phyloP scores from a whole-genome alignment of 2,888 invertebrate species.

The Cephus sareptanus region DNA sequence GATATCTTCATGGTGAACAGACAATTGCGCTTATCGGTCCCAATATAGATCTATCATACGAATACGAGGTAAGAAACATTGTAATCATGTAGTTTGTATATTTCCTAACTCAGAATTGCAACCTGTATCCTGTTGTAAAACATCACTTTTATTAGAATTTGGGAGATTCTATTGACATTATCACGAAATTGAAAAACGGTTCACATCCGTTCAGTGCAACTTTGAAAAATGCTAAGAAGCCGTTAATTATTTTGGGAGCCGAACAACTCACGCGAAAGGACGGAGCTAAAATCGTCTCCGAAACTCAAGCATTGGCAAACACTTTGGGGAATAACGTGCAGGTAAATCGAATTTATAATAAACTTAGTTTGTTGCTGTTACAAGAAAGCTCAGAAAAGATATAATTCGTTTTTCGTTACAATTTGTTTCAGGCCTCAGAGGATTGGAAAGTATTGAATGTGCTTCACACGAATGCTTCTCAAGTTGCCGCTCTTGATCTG shows the following conservation, averaged over 20 bases:
- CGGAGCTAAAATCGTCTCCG: constrained; percentile 80
- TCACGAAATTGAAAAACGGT: constrained; percentile 81
- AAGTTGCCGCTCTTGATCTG: constrained; percentile 94
- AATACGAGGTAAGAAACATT: constrained; percentile 75
- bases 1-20: constrained; percentile 92
- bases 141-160: constrained; percentile 73
- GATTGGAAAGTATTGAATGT: constrained; percentile 91
- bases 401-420: background rate
- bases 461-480: constrained; percentile 91
- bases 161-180: constrained; percentile 80
- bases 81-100: background rate
- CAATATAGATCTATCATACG: constrained; percentile 91
- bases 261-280: constrained; percentile 83
- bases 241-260: constrained; percentile 91
- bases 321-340: constrained; percentile 70
- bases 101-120: background rate
- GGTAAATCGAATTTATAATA: constrained; percentile 52
- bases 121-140: background rate
- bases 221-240: constrained; percentile 83
- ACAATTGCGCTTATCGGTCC: constrained; percentile 89
- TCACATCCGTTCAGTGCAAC: constrained; percentile 77
- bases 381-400: background rate
- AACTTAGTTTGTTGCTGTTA: background rate
- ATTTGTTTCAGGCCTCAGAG: constrained; percentile 51
- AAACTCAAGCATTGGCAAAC: constrained; percentile 79